Base-by-base conservation (phyloP, 2,797 vertebrate species). In the Hirundo rustica region DNA sequence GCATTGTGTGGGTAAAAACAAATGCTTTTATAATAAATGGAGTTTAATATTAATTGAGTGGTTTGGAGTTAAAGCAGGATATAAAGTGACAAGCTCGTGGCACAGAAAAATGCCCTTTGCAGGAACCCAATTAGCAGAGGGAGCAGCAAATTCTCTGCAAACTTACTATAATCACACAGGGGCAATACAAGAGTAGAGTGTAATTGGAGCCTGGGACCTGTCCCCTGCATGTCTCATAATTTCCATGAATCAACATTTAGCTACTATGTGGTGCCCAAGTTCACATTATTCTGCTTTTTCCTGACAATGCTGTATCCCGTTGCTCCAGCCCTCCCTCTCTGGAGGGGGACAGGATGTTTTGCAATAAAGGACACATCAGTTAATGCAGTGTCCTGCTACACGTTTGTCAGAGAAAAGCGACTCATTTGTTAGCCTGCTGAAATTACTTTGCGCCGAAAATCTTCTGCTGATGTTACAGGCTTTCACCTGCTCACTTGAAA, bases 31-130 rank as follows among this genome's bases (percentile, higher is more conserved):
- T 92, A 96, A 92, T 85, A 92, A 94, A 93, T 90, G 82, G 84
- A 87, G 87, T 96, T 95, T 95, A 92, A 90, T 96, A 93, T 95
- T 95, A 91, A 92, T 96, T 96, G 94, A 96, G 60, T 95, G 66
- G 74, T 92, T 97, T 93, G 88, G 89, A 95, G 92, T 95, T 96
- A 96, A 95, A 93, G 66, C 71, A 89, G 84, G 86, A 85, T 92
- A 61, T 92, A 91, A 96, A 96, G 95, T 88, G 88, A 93, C 93
- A 92, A 89, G 65, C 78, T 91, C 26, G 0, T 95, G 87, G 70
- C 89, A 92, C 76, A 54, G 85, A 90, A 79, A 89, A 92, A 93
- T 90, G 91, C 92, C 96, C 70, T 34, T 92, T 96, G 80, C 62
- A 82, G 60, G 85, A 95, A 95, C 95, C 81, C 87, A 95, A 85